Evolutionary conservation across 2,888 invertebrate genomes (phyloP).

Genomic region (Epirrhoe alternata): DNA sequence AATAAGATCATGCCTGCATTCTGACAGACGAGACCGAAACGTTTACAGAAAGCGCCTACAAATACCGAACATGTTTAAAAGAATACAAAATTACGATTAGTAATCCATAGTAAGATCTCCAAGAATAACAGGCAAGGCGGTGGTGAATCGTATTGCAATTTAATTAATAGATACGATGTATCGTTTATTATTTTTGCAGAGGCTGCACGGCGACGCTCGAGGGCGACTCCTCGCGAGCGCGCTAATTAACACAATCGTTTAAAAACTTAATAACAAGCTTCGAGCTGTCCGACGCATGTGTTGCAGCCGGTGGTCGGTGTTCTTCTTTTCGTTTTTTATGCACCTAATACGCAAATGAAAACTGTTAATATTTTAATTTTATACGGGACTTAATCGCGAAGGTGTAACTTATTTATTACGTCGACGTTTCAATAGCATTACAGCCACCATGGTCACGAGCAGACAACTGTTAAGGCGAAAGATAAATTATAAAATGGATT

Average conservation of each 20-base stretch:
- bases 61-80: background rate
- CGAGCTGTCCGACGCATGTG: conserved; percentile 74
- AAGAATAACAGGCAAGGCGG: conserved; percentile 33
- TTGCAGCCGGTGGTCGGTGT: conserved; percentile 45
- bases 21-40: too few species aligned
- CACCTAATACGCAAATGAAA: conserved; percentile 45
- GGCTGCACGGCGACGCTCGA: conserved; percentile 57
- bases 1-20: too few species aligned
- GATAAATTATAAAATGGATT: conserved; percentile 26
- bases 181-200: conserved; percentile 69
- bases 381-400: too few species aligned
- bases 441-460: too few species aligned
- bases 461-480: conserved; percentile 9
- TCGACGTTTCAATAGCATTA: too few species aligned
- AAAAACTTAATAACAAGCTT: conserved; percentile 79
- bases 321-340: conserved; percentile 40
- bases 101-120: background rate
- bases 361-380: too few species aligned
- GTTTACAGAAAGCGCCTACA: too few species aligned
- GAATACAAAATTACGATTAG: background rate
- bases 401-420: too few species aligned
- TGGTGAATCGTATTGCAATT: conserved; percentile 55
- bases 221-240: conserved; percentile 65
- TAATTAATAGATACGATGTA: conserved; percentile 71
- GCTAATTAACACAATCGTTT: conserved; percentile 83